phyloP scores from a whole-genome alignment of 2,888 invertebrate genomes.

The Arctia plantaginis region DNA sequence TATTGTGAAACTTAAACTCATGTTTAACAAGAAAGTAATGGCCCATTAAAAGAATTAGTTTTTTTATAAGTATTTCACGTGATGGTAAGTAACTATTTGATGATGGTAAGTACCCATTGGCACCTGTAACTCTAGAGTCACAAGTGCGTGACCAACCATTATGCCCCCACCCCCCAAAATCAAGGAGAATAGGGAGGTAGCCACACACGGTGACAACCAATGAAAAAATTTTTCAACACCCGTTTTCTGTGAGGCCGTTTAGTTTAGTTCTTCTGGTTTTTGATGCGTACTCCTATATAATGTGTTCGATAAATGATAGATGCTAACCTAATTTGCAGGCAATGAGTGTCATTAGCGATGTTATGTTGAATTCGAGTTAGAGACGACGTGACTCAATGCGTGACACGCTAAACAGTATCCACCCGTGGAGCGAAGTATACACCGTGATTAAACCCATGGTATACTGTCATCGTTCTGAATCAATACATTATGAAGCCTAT shows the following conservation, averaged over 20 bases:
- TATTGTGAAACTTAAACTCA: too few species aligned
- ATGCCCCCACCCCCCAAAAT: too few species aligned
- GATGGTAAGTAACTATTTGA: too few species aligned
- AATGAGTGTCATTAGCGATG: constrained; percentile 78
- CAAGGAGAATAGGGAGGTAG: too few species aligned
- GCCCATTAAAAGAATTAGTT: too few species aligned
- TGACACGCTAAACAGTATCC: constrained; percentile 2
- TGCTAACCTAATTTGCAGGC: constrained; percentile 79
- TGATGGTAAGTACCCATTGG: too few species aligned
- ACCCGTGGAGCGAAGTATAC: background rate
- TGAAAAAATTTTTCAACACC: background rate
- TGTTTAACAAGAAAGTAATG: background rate
- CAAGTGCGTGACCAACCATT: too few species aligned
- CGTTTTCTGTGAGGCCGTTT: background rate
- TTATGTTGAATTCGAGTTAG: constrained; percentile 69
- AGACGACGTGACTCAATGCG: constrained; percentile 13
- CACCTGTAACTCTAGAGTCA: too few species aligned
- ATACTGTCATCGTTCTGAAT: background rate
- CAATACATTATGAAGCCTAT: too few species aligned
- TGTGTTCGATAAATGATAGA: constrained; percentile 69
- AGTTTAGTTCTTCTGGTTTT: background rate
- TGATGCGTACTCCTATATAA: constrained; percentile 44
- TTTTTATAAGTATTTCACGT: too few species aligned
- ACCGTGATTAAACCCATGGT: background rate
- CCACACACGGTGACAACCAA: too few species aligned